A percentile compares a stretch with the other conserved stretches of the same genome.
phyloP scores from a whole-genome alignment of 1,140 invertebrate species.

The Rhagoletis pomonella region DNA sequence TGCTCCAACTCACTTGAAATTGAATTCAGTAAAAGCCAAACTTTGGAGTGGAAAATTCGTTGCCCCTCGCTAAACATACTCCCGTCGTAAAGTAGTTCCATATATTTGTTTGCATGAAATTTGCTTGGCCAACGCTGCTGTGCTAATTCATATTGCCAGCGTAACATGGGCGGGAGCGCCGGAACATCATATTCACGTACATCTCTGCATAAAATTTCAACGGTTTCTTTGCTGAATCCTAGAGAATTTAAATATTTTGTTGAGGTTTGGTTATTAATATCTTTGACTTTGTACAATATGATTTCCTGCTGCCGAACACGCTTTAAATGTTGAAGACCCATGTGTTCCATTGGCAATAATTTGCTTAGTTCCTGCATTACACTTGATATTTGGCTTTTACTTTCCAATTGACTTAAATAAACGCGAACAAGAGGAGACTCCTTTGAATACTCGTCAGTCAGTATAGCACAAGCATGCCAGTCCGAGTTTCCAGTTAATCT shows the following conservation, averaged over 20 bases:
- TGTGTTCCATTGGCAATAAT: conserved; percentile 75
- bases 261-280: conserved; percentile 59
- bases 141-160: conserved; percentile 80
- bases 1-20: conserved; percentile 63
- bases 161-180: conserved; percentile 78
- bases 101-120: conserved; percentile 85
- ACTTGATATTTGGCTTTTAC: conserved; percentile 79
- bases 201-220: conserved; percentile 69
- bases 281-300: conserved; percentile 76
- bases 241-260: conserved; percentile 56
- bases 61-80: conserved; percentile 80
- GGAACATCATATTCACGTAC: conserved; percentile 79
- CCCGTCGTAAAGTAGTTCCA: conserved; percentile 80
- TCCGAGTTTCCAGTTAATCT: not conserved
- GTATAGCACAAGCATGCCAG: conserved; percentile 72
- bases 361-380: conserved; percentile 78
- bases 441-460: conserved; percentile 76
- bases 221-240: conserved; percentile 60
- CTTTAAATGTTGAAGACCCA: conserved; percentile 82
- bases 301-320: conserved; percentile 80
- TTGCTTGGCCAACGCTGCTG: conserved; percentile 86
- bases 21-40: conserved; percentile 75
- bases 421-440: conserved; percentile 77
- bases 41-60: conserved; percentile 77
- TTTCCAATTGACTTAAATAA: conserved; percentile 78